Evolutionary conservation across 1,140 invertebrate genomes (phyloP), one percentile per base, ranked within the genome.

Genomic region (Lasioglossum albipes): DNA sequence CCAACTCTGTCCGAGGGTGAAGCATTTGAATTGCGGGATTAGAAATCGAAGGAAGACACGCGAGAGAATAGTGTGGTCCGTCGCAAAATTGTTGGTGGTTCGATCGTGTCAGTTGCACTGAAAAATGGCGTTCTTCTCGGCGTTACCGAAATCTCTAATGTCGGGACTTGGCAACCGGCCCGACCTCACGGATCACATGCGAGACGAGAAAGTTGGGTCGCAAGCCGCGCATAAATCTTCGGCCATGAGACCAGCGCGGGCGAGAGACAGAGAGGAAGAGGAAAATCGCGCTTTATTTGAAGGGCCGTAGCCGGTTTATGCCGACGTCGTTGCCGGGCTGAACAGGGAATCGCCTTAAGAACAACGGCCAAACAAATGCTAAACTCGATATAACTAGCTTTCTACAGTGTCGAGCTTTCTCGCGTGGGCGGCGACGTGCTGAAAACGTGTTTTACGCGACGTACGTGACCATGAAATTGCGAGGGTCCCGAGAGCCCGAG

Each of bases 381-480:
- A 89, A 89, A 88, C 89, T 90, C 87, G 81, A 87, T 86, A 83
- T 87, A 88, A 90, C 82, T 90, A 68, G 79, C 71, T 68, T 31
- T 45, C 18, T n/a, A 22, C 16, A 16, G 16, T 18, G 70, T 57
- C n/a, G 66, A 71, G 78, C 78, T 20, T 71, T 36, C 52, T 36
- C 9, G 31, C 2, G 52, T 42, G 27, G 10, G 18, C 10, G 57
- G 7, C 57, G 69, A 86, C 84, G 75, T 75, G 74, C 80, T 81
- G 83, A 88, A 88, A 91, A 78, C 87, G 85, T 91, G 85, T 84
- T 91, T 91, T 91, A 91, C 88, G 89, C 87, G 87, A 72, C 62
- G 74, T 84, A 91, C 91, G 91, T 91, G 91, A 90, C 89, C 80
- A 69, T 68, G 75, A 86, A 86, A 82, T 85, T 74, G 54, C 82